phyloP scores from a whole-genome alignment of 2,113 vertebrate genomes.

The Aldabrachelys gigantea region DNA sequence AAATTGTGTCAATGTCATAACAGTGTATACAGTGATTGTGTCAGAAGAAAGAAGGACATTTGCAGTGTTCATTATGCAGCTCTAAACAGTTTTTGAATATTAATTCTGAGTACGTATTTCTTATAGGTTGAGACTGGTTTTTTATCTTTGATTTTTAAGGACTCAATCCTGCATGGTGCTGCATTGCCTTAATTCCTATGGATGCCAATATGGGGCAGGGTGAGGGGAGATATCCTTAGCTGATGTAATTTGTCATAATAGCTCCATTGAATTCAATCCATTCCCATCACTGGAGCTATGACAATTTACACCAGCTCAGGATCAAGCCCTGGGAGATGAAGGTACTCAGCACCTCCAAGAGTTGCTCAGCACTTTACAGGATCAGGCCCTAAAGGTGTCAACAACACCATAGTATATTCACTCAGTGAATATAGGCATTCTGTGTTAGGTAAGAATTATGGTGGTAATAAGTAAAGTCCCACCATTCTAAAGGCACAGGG shows the following conservation, averaged over 20 bases:
- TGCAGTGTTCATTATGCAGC: slow-evolving; percentile 43
- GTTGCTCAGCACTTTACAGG: background rate
- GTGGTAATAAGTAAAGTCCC: background rate
- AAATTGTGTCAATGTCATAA: slow-evolving; percentile 51
- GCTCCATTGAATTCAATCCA: background rate
- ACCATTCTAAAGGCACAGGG: background rate
- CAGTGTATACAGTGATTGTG: background rate
- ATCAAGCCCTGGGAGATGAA: background rate
- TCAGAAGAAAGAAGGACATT: slow-evolving; percentile 35
- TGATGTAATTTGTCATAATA: background rate
- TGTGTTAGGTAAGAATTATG: background rate
- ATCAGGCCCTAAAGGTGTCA: background rate
- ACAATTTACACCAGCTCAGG: slow-evolving; percentile 12
- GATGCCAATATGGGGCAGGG: background rate
- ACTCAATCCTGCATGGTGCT: slow-evolving; percentile 25
- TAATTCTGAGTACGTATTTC: slow-evolving; percentile 41
- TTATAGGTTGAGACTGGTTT: slow-evolving; percentile 48
- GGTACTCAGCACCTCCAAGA: background rate
- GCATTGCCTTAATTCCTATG: slow-evolving; percentile 30
- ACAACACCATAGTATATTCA: background rate
- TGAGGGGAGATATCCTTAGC: background rate
- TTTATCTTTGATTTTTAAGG: slow-evolving; percentile 45
- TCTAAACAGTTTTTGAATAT: slow-evolving; percentile 47
- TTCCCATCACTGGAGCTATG: background rate
- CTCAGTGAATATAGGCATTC: background rate